phyloP scores from a whole-genome alignment of 2,888 invertebrate genomes.

The Malacosoma neustria region DNA sequence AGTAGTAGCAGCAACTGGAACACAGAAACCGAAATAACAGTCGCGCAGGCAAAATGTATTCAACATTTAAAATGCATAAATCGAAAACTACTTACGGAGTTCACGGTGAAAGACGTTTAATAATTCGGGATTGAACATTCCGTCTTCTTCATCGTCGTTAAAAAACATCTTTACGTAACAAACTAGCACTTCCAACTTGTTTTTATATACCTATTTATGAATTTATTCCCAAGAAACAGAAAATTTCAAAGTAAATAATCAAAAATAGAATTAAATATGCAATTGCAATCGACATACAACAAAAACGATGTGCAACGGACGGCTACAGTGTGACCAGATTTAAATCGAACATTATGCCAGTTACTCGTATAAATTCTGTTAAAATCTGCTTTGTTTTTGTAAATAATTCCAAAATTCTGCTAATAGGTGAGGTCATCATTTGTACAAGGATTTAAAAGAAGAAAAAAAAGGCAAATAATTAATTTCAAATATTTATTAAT shows the following conservation, averaged over 20 bases:
- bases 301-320: no score
- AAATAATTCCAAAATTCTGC: no score
- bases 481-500: no score
- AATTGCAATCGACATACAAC: constrained; percentile 59
- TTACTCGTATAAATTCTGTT: no score
- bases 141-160: constrained; percentile 42
- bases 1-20: constrained; percentile 45
- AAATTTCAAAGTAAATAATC: constrained; percentile 49
- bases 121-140: constrained; percentile 45
- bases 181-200: not conserved
- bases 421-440: no score
- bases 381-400: no score
- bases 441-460: no score
- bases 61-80: constrained; percentile 1
- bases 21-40: not conserved
- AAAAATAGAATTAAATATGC: constrained; percentile 42
- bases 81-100: constrained; percentile 37
- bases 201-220: no score
- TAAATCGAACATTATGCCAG: no score
- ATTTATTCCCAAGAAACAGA: constrained; percentile 21
- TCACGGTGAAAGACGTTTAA: constrained; percentile 49
- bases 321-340: not conserved
- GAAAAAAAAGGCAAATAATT: no score
- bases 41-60: not conserved
- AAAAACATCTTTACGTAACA: constrained; percentile 45